Percentiles rank a stretch among this genome's conserved stretches.
Evolutionary conservation across 2,888 invertebrate species (phyloP).

Genomic region (Palloptera scutellata): DNA sequence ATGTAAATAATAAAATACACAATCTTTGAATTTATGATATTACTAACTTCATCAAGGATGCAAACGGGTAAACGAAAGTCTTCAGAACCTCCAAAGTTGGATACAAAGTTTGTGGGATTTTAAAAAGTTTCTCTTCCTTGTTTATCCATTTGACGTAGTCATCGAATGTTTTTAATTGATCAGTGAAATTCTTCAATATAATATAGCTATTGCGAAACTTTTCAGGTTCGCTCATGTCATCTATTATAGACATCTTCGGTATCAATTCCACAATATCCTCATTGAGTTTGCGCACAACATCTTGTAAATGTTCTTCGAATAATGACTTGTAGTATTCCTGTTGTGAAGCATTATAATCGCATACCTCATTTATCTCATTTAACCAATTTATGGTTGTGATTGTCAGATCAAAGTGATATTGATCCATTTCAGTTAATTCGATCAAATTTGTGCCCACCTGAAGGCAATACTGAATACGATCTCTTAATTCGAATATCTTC

Average conservation of each 20-base stretch:
- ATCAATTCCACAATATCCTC: slow-evolving; percentile 75
- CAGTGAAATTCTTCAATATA: slow-evolving; percentile 78
- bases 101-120: slow-evolving; percentile 80
- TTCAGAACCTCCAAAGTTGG: slow-evolving; percentile 82
- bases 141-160: slow-evolving; percentile 86
- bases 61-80: slow-evolving; percentile 75
- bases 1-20: neutral
- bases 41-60: slow-evolving; percentile 71
- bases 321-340: slow-evolving; percentile 84
- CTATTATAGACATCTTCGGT: slow-evolving; percentile 78
- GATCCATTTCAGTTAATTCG: slow-evolving; percentile 77
- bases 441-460: slow-evolving; percentile 73
- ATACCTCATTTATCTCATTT: slow-evolving; percentile 79
- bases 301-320: slow-evolving; percentile 81
- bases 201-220: slow-evolving; percentile 82
- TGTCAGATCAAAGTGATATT: slow-evolving; percentile 81
- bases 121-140: slow-evolving; percentile 84
- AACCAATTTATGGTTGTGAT: slow-evolving; percentile 86
- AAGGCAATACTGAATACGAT: slow-evolving; percentile 74
- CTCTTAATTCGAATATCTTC: slow-evolving; percentile 73
- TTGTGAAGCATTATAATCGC: slow-evolving; percentile 78
- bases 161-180: slow-evolving; percentile 78
- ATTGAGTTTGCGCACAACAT: slow-evolving; percentile 75
- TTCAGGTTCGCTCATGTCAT: slow-evolving; percentile 83
- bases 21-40: neutral